Base-by-base conservation (phyloP, 2,113 vertebrate genomes). In the Alethe diademata region DNA sequence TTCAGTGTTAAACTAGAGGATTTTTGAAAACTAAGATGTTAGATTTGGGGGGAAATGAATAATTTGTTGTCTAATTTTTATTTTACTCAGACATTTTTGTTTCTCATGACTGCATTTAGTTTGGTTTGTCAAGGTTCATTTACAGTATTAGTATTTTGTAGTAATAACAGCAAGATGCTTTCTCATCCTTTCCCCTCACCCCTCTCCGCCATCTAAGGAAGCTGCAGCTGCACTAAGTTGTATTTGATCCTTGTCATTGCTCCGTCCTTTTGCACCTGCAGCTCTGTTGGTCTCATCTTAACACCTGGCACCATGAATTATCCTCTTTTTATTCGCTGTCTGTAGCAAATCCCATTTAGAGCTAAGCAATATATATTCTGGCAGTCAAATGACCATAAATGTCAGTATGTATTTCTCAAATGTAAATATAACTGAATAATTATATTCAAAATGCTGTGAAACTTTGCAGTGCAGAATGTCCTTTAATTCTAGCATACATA, bases 251-350 rank as follows among this genome's bases (percentile, higher is more conserved):
- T 97, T 93, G 95, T 96, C 97, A 93, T 64, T 92, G 93, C 97
- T 95, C 93, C 45, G 91, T 98, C 92, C 96, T 94, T 98, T 93
- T 98, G 98, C 98, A 99, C 98, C 98, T 99, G 99, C 98, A 99
- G 98, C 97, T 98, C 96, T 95, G 89, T 95, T 93, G 72, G 96
- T 95, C 96, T 97, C 97, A 92, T 98, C 97, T 97, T 97, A 96
- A 98, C 98, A 98, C 98, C 97, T 98, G 97, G 98, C 96, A 94
- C 93, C 96, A 90, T 98, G 97, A 98, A 97, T 98, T 98, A 97
- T 95, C 96, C 95, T 96, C 90, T 94, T 93, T 97, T 96, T 97
- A 95, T 96, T 97, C 93, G 56, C 67, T 78, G 65, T 84, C 56
- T 64, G 79, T 94, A 95, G 92, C 91, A 97, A 88, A 96, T 95